Percentiles rank a stretch among this genome's conserved stretches.
Evolutionary conservation across 1,140 invertebrate species (phyloP).

Genomic region (Zaprionus taronus): DNA sequence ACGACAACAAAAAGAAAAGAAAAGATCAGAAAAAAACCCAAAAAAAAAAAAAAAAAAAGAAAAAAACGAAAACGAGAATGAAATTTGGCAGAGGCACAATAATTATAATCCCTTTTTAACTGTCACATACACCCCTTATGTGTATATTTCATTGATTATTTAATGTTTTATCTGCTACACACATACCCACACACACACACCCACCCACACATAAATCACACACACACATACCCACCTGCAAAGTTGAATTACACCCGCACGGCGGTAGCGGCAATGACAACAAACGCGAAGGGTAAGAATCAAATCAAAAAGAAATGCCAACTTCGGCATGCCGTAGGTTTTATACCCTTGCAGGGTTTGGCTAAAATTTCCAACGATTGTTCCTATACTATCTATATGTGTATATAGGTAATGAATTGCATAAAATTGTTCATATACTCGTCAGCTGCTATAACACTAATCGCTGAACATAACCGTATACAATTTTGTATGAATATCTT

Average conservation of each 20-base stretch:
- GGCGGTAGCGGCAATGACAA: conserved; percentile 20
- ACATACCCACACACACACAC: conserved; percentile 8
- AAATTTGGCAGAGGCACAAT: conserved; percentile 37
- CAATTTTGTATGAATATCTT: too few relatives aligned
- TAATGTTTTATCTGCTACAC: conserved; percentile 36
- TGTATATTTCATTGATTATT: conserved; percentile 23
- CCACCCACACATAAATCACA: neutral
- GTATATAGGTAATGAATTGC: too few relatives aligned
- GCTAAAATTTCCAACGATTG: too few relatives aligned
- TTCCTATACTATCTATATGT: too few relatives aligned
- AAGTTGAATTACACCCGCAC: conserved; percentile 13
- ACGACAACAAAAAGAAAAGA: conserved; percentile 14
- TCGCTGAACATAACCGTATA: too few relatives aligned
- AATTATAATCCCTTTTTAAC: conserved; percentile 34
- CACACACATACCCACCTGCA: neutral
- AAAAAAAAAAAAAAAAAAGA: neutral
- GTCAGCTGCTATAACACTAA: too few relatives aligned
- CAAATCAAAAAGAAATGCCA: neutral
- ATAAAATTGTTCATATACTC: too few relatives aligned
- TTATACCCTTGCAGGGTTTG: too few relatives aligned
- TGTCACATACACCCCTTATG: neutral
- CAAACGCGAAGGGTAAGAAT: conserved; percentile 10
- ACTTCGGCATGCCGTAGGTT: too few relatives aligned
- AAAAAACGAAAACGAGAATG: conserved; percentile 11
- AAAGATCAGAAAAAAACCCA: neutral